Evolutionary conservation across 2,888 invertebrate genomes (phyloP), one percentile per base, ranked within the genome.

Genomic region (Synergus itoensis): DNA sequence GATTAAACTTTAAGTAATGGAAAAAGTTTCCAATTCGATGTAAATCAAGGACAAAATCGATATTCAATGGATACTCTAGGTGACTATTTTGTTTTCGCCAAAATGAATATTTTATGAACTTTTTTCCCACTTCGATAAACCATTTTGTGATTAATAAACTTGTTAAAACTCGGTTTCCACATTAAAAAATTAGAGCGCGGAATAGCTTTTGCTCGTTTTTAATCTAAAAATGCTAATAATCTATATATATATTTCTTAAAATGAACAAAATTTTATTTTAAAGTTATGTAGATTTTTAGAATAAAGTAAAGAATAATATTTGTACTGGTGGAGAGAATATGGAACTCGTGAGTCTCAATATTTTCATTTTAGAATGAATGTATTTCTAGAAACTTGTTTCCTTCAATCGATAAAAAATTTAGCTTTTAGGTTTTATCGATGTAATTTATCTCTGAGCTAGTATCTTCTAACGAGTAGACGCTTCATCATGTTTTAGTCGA

Each of bases 401-500:
- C n/a, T 9, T 9, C 3, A n/a, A 69, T 48, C 43, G 28, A 69
- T 45, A 69, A 11, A 4, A 65, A 69, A 16, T 28, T 45, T 28
- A 21, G 28, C 28, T 48, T 48, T 48, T 14, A 28, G 45, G 69
- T 69, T 48, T 48, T 69, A 69, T 69, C 69, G 28, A 45, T 16
- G 16, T 48, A 69, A 69, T 69, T 69, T 48, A 69, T 69, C 67
- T 45, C 69, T 69, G 45, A 28, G 28, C 28, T 28, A 69, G 69
- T 48, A 69, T 69, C 48, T 69, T 16, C 28, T 69, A 9, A 48
- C 69, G 16, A 16, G 7, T 28, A 43, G 45, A 48, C 28, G 45
- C 69, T 69, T 69, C 69, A 69, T 69, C 69, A 69, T 69, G 69
- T 48, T 69, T 40, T 45, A 69, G 48, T 69, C 69, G 45, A 69